A percentile compares a stretch with the other conserved stretches of the same genome.
Evolutionary conservation across 2,113 vertebrate species (phyloP).

Genomic region (Odocoileus virginianus): DNA sequence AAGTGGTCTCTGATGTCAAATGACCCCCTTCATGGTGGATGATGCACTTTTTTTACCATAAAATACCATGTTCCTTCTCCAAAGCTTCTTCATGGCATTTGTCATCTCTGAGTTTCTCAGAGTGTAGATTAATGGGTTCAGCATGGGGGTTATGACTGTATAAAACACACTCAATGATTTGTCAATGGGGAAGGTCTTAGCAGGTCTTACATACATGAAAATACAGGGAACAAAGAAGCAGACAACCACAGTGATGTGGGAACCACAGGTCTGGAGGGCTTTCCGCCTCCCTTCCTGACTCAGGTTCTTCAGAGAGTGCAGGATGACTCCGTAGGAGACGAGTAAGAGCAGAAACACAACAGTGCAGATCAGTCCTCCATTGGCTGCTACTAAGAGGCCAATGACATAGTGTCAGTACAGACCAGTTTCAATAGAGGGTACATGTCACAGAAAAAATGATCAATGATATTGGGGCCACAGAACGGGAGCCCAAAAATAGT

Average conservation of each 20-base stretch:
- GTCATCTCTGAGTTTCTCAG: conserved; percentile 58
- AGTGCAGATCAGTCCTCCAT: neutral
- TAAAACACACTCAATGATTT: conserved; percentile 38
- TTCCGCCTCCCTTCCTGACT: neutral
- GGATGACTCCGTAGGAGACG: neutral
- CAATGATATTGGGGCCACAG: conserved; percentile 57
- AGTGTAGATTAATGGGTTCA: conserved; percentile 55
- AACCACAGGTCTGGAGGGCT: conserved; percentile 56
- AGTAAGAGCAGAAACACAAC: neutral
- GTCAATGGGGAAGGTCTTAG: conserved; percentile 20
- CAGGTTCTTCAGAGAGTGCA: neutral
- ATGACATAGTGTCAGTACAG: conserved; percentile 34
- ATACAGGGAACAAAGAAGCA: conserved; percentile 63
- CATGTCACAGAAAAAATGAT: conserved; percentile 71
- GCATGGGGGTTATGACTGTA: conserved; percentile 23
- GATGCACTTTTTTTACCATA: neutral
- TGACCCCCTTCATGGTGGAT: neutral
- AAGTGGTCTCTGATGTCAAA: neutral
- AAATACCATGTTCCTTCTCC: neutral
- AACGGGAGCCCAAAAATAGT: conserved; percentile 51
- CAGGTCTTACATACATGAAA: conserved; percentile 38
- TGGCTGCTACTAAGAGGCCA: conserved; percentile 30
- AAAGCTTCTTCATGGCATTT: conserved; percentile 35
- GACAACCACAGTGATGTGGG: conserved; percentile 63
- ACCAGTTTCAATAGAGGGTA: conserved; percentile 55